Conservation (phyloP, 1,140 invertebrate species). For the Drosophila sp. region DNA sequence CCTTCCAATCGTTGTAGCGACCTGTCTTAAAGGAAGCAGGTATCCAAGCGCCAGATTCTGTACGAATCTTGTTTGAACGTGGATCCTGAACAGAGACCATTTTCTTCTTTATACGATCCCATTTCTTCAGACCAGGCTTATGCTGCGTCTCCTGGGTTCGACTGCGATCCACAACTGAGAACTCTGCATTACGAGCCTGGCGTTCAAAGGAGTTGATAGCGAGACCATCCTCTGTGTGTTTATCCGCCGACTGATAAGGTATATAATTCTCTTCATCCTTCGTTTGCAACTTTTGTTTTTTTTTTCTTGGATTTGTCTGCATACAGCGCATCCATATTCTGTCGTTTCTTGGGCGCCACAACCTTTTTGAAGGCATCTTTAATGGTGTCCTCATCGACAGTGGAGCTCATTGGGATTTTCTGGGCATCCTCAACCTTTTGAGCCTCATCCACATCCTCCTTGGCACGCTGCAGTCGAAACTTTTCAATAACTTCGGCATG, state of each 20-base stretch:
- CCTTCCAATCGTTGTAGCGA: conserved; percentile 94
- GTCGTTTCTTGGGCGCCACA: conserved; percentile 87
- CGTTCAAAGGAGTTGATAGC: conserved; percentile 91
- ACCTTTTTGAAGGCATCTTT: conserved; percentile 85
- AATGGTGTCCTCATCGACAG: conserved; percentile 71
- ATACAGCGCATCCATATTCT: conserved; percentile 86
- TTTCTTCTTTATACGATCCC: conserved; percentile 97
- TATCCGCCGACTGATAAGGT: conserved; percentile 93
- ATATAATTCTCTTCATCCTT: conserved; percentile 93
- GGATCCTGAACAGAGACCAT: conserved; percentile 91
- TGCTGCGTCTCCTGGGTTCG: conserved; percentile 86
- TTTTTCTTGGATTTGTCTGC: conserved; percentile 86
- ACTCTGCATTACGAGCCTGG: conserved; percentile 89
- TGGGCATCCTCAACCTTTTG: conserved; percentile 55
- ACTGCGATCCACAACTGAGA: conserved; percentile 93
- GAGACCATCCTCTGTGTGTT: conserved; percentile 95
- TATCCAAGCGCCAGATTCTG: conserved; percentile 97
- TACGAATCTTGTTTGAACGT: conserved; percentile 93
- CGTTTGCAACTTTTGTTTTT: conserved; percentile 86
- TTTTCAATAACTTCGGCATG: conserved; percentile 87
- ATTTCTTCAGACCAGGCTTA: conserved; percentile 88
- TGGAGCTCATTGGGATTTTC: conserved; percentile 27
- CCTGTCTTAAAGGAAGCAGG: conserved; percentile 97
- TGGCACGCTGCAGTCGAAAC: conserved; percentile 81
- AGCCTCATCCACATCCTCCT: conserved; percentile 75